Evolutionary conservation across 35 echinoderm and acorn worm genomes (phyloP).

Genomic region (Eucidaris tribuloides): DNA sequence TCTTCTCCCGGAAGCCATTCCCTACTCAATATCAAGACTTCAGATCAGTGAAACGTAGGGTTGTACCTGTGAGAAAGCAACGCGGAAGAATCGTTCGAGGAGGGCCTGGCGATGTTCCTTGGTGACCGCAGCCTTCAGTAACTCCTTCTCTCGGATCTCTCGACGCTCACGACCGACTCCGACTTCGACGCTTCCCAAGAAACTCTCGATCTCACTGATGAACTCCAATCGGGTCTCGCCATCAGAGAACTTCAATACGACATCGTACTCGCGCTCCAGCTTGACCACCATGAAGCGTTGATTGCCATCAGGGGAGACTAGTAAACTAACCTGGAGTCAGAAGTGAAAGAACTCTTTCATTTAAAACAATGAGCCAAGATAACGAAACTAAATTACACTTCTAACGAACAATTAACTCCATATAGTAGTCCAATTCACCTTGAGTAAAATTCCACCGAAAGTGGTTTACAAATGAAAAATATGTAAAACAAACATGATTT

Average conservation of each 20-base stretch:
- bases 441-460: too few species aligned
- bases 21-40: too few species aligned
- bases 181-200: slow-evolving; percentile 73
- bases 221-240: slow-evolving; percentile 56
- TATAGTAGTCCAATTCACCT: too few species aligned
- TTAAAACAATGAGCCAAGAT: too few species aligned
- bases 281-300: slow-evolving; percentile 59
- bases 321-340: background rate
- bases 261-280: slow-evolving; percentile 90
- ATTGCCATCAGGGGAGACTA: slow-evolving; percentile 68
- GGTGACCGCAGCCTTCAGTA: slow-evolving; percentile 75
- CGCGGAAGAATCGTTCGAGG: slow-evolving; percentile 86
- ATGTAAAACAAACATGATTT: too few species aligned
- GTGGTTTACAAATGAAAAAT: too few species aligned
- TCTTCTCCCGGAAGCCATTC: too few species aligned
- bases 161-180: slow-evolving; percentile 73
- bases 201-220: slow-evolving; percentile 76
- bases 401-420: too few species aligned
- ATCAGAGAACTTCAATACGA: slow-evolving; percentile 80
- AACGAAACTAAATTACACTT: too few species aligned
- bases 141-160: slow-evolving; percentile 72
- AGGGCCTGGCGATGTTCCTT: slow-evolving; percentile 80
- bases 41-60: too few species aligned
- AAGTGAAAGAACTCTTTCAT: too few species aligned
- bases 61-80: slow-evolving; percentile 86